A percentile compares a stretch with the other conserved stretches of the same genome.
Conservation (phyloP, 2,797 vertebrate genomes). For the Ciconia nigra region DNA sequence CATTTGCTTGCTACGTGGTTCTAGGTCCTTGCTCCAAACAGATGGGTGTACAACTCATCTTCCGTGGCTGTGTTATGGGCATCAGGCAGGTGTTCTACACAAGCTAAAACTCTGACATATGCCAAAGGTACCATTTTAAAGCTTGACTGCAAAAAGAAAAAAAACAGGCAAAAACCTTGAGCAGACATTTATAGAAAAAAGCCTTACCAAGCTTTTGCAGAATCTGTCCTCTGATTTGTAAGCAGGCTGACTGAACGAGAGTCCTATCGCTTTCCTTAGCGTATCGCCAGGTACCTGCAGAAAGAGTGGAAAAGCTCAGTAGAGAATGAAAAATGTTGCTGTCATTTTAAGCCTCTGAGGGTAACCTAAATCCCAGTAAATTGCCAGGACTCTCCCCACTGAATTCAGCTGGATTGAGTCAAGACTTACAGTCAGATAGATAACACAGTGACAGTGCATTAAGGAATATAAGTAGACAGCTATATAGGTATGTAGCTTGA, state of each 20-base stretch:
- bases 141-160: background rate
- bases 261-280: constrained; percentile 79
- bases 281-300: constrained; percentile 88
- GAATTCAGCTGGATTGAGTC: background rate
- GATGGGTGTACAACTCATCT: background rate
- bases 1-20: background rate
- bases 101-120: background rate
- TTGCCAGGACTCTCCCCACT: background rate
- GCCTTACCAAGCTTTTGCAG: constrained; percentile 90
- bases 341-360: background rate
- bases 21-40: background rate
- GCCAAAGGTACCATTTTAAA: background rate
- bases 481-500: background rate
- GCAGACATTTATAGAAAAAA: background rate
- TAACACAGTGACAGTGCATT: background rate
- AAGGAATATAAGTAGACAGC: background rate
- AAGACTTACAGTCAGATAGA: background rate
- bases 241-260: constrained; percentile 90
- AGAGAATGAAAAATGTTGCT: background rate
- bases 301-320: background rate
- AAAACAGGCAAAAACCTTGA: background rate
- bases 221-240: constrained; percentile 92
- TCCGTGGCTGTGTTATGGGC: background rate
- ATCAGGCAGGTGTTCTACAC: background rate
- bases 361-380: background rate